Conservation (phyloP, 2,797 vertebrate genomes). For the Botia almorhae region DNA sequence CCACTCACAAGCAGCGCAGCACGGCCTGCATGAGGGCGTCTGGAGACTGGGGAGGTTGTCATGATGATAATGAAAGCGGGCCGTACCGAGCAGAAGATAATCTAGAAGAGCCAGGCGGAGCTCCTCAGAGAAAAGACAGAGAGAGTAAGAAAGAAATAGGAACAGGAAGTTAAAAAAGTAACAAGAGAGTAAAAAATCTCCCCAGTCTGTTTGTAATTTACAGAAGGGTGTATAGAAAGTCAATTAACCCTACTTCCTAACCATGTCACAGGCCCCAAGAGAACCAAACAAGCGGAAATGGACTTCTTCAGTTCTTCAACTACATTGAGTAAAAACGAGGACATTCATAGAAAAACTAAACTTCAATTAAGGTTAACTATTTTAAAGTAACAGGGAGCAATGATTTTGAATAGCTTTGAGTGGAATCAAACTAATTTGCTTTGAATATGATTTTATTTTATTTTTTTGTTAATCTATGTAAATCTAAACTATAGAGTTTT, state of each 20-base stretch:
- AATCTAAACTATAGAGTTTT: too few relatives aligned
- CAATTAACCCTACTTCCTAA: slow-evolving; percentile 62
- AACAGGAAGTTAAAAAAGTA: neutral
- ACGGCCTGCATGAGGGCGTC: slow-evolving; percentile 28
- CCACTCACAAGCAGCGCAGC: neutral
- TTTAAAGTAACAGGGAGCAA: neutral
- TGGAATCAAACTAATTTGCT: neutral
- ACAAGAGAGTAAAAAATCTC: slow-evolving; percentile 17
- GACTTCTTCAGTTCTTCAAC: slow-evolving; percentile 38
- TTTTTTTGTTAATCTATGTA: too few relatives aligned
- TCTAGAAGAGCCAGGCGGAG: slow-evolving; percentile 39
- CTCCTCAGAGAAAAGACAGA: slow-evolving; percentile 20
- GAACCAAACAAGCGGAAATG: slow-evolving; percentile 51
- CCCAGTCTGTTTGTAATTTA: slow-evolving; percentile 57
- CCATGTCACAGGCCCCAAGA: slow-evolving; percentile 55
- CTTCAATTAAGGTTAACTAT: neutral
- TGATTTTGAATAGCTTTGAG: neutral
- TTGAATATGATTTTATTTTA: neutral
- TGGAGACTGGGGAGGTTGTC: slow-evolving; percentile 47
- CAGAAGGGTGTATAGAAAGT: slow-evolving; percentile 52
- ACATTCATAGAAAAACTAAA: slow-evolving; percentile 7
- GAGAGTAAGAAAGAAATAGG: neutral
- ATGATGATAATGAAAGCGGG: slow-evolving; percentile 48
- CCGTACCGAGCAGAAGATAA: slow-evolving; percentile 39
- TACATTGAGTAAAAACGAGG: slow-evolving; percentile 26